Evolutionary conservation across 1,140 invertebrate species (phyloP).

Genomic region (Pseudomyrmex concolor): DNA sequence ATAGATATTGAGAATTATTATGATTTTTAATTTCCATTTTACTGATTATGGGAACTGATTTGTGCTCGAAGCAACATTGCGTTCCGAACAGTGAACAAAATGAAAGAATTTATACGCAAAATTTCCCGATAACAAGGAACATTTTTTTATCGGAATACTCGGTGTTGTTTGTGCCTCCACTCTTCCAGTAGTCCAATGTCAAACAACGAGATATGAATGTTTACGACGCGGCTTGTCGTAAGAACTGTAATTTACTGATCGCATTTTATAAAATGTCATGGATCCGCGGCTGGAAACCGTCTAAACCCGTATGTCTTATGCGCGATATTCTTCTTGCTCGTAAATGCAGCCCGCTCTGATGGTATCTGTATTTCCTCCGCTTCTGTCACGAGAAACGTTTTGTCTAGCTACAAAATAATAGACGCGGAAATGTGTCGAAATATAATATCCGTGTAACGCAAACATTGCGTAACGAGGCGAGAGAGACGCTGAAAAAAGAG

Average conservation of each 20-base stretch:
- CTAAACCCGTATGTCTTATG: constrained; percentile 34
- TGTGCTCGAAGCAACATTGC: constrained; percentile 31
- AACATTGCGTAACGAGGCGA: constrained; percentile 28
- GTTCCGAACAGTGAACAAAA: neutral
- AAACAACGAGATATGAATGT: constrained; percentile 68
- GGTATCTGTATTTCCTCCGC: neutral
- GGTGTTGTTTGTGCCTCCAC: constrained; percentile 8
- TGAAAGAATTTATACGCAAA: constrained; percentile 41
- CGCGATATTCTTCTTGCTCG: constrained; percentile 48
- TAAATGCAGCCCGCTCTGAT: constrained; percentile 36
- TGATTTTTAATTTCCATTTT: constrained; percentile 36
- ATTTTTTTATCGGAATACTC: constrained; percentile 61
- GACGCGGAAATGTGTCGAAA: constrained; percentile 53
- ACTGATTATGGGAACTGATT: constrained; percentile 32
- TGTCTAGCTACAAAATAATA: constrained; percentile 50
- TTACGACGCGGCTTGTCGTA: constrained; percentile 63
- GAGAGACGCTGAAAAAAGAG: constrained; percentile 15
- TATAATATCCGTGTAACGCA: constrained; percentile 45
- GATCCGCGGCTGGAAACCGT: constrained; percentile 43
- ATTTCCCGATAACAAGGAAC: constrained; percentile 37
- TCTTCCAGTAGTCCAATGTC: constrained; percentile 39
- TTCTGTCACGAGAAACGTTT: constrained; percentile 43
- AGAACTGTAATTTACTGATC: constrained; percentile 65
- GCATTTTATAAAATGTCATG: constrained; percentile 62
- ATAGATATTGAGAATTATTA: constrained; percentile 5